Base-by-base conservation (phyloP, 2,113 vertebrate species). In the Erpornis zantholeuca region DNA sequence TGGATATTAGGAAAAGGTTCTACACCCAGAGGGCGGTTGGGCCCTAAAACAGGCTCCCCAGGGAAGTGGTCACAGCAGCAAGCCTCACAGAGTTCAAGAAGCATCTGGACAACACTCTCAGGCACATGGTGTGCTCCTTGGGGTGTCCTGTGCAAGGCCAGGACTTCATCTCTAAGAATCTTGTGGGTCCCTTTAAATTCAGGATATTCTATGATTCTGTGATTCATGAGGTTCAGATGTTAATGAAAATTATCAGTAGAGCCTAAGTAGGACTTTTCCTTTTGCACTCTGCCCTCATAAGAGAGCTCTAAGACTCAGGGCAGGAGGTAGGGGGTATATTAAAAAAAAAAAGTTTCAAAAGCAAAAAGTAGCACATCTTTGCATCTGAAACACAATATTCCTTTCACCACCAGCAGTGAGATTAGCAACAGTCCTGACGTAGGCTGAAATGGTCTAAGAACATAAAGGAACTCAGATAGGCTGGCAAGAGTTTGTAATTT, bases 231-330 rank as follows among this genome's bases (percentile, higher is more conserved):
- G 25, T 42, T 54, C 40, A 56, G 35, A 36, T 6, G 3, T 28
- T 27, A 76, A 63, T 11, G 11, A 61, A 89, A 83, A 70, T 3
- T 1, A 52, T 10, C 18, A 50, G 27, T 1, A 72, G 31, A 50
- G 15, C 16, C 45, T 31, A 13, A 7, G 15, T 4, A 78, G 42
- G 35, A 31, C 28, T 45, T 24, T n/a, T 76, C 8, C 19, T 94
- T 70, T 61, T n/a, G 29, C 15, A 31, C 20, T 69, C 15, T 56
- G 21, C 31, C 29, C 42, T 72, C 27, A 27, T 2, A 5, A 60
- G 24, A 64, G 35, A 15, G 21, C 12, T 82, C 12, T 3, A n/a
- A 10, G 21, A 64, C 36, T 56, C 0, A 0, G 4, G 20, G 3
- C 8, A 9, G 11, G 10, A 53, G 3, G 4, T 20, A 16, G 12